Conservation (phyloP, 2,888 invertebrate genomes). For the Salticus scenicus region DNA sequence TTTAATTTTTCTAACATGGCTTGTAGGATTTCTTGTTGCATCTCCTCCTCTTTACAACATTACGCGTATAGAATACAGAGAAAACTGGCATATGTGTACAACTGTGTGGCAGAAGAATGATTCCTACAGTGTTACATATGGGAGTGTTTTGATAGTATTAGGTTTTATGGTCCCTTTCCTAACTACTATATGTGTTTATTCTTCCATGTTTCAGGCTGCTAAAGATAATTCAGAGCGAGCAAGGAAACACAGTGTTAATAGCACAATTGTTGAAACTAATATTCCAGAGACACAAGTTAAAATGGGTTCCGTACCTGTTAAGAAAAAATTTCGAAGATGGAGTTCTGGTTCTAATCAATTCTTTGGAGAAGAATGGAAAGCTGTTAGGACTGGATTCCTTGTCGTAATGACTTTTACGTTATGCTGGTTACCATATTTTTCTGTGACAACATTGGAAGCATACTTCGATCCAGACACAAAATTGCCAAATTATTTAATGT, state of each 20-base stretch:
- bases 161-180: slow-evolving; percentile 78
- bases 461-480: slow-evolving; percentile 75
- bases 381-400: slow-evolving; percentile 88
- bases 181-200: slow-evolving; percentile 83
- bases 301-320: slow-evolving; percentile 48
- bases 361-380: slow-evolving; percentile 90
- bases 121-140: slow-evolving; percentile 75
- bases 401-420: slow-evolving; percentile 83
- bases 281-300: slow-evolving; percentile 64
- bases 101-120: slow-evolving; percentile 74
- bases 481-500: slow-evolving; percentile 76
- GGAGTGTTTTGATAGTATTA: slow-evolving; percentile 76
- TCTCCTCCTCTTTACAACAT: slow-evolving; percentile 75
- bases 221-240: slow-evolving; percentile 83
- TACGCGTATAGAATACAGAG: slow-evolving; percentile 71
- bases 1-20: slow-evolving; percentile 77
- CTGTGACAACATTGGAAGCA: slow-evolving; percentile 76
- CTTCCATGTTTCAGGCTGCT: slow-evolving; percentile 85
- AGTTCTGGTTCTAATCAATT: slow-evolving; percentile 88
- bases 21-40: slow-evolving; percentile 76
- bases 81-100: slow-evolving; percentile 72
- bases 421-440: slow-evolving; percentile 79
- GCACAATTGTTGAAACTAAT: slow-evolving; percentile 64
- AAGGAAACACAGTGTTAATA: slow-evolving; percentile 78
- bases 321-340: slow-evolving; percentile 79